A percentile compares a stretch with the other conserved stretches of the same genome.
phyloP scores from a whole-genome alignment of 2,797 vertebrate species.

The Esox lucius region DNA sequence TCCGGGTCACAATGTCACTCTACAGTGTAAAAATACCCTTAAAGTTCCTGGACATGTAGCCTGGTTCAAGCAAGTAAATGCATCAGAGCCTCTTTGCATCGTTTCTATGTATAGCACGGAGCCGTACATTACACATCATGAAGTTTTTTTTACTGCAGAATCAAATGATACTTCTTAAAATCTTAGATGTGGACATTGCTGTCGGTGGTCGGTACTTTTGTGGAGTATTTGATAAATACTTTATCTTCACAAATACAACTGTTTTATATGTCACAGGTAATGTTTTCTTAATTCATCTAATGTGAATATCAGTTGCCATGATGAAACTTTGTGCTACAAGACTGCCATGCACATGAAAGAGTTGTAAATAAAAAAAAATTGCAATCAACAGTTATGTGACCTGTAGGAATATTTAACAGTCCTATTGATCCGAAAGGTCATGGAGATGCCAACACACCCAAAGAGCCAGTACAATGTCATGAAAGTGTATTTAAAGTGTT shows the following conservation, averaged over 20 bases:
- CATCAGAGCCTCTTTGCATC: no score
- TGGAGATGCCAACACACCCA: background rate
- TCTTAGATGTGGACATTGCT: background rate
- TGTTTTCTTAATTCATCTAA: background rate
- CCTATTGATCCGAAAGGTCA: background rate
- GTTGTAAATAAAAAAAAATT: no score
- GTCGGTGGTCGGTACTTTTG: conserved; percentile 1
- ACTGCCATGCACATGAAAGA: background rate
- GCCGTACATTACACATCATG: background rate
- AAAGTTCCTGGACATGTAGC: no score
- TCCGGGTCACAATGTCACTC: background rate
- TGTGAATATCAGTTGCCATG: no score
- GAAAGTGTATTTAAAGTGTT: background rate
- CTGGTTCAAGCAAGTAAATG: no score
- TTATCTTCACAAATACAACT: background rate
- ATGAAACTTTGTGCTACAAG: background rate
- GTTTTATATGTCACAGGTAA: background rate
- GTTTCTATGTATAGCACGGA: background rate
- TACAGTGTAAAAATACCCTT: no score
- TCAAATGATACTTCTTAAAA: background rate
- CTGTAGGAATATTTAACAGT: background rate
- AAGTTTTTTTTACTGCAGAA: background rate
- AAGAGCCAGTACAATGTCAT: background rate
- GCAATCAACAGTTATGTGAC: background rate
- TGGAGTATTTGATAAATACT: background rate